Evolutionary conservation across 2,113 vertebrate genomes (phyloP), one percentile per base, ranked within the genome.

Genomic region (Polypterus senegalus): DNA sequence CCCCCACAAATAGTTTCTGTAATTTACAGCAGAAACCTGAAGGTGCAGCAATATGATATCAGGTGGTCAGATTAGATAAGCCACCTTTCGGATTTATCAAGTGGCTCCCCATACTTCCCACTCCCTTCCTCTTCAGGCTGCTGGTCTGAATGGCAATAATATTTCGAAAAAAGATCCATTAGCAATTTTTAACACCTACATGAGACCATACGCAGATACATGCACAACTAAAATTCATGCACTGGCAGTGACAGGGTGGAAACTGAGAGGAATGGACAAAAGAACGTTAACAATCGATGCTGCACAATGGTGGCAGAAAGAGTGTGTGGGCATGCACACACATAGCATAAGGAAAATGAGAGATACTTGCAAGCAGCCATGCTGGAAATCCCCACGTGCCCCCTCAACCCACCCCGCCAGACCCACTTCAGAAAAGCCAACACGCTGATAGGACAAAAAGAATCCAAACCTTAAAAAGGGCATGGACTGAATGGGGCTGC

Each of bases 111-210:
- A 9, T 9, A 55, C 54, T 4, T 9, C 9, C 5, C 54, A 9
- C 54, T 27, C 54, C 3, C 54, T 10, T 27, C 9, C 66, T 69
- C 63, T 65, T 65, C 60, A 72, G 65, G 54, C 67, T 66, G 63
- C 71, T 69, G 63, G 62, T 73, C 69, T 66, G 57, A 56, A 73
- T 65, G 66, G 70, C 69, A 76, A 73, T 69, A 73, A 61, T 71
- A 74, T 63, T 63, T 65, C 65, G 68, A 72, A 71, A 69, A 27
- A 74, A 52, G 52, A 66, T 75, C 70, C 73, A 74, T 67, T 74
- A 62, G 66, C 71, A 63, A 62, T 27, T 27, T 27, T 27, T 27
- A 27, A 27, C 27, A 27, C 27, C 27, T 27, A 27, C 27, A 27
- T 27, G 27, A 27, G 27, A 27, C 27, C 27, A 27, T 27, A 27